Evolutionary conservation across 2,797 vertebrate species (phyloP).

Genomic region (Takifugu ocellatus): DNA sequence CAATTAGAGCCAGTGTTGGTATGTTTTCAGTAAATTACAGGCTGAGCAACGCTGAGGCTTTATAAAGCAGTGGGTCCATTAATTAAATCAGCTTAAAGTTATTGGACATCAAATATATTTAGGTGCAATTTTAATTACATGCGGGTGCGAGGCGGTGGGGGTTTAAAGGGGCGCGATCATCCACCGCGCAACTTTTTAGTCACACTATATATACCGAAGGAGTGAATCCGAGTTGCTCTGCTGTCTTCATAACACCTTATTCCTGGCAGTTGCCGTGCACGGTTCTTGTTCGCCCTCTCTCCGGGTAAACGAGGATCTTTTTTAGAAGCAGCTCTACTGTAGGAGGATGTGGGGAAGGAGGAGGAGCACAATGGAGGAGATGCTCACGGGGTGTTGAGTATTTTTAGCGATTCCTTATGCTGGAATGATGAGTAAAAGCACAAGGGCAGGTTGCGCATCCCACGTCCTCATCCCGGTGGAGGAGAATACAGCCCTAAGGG

Average conservation of each 20-base stretch:
- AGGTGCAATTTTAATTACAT: conserved; percentile 47
- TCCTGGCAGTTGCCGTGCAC: conserved; percentile 1
- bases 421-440: conserved; percentile 54
- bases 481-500: conserved; percentile 27
- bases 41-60: conserved; percentile 26
- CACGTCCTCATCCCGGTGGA: conserved; percentile 40
- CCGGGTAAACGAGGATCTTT: conserved; percentile 25
- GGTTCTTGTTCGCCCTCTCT: conserved; percentile 12
- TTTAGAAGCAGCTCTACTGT: conserved; percentile 53
- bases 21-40: conserved; percentile 30
- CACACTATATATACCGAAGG: conserved; percentile 1
- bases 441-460: conserved; percentile 53
- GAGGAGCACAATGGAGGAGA: conserved; percentile 56
- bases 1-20: conserved; percentile 44
- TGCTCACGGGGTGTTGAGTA: conserved; percentile 54
- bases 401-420: conserved; percentile 63
- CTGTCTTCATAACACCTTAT: background rate
- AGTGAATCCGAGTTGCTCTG: background rate
- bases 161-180: background rate
- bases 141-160: background rate
- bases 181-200: background rate
- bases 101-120: conserved; percentile 43
- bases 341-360: conserved; percentile 51
- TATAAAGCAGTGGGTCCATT: conserved; percentile 47
- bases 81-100: conserved; percentile 56